Percentiles rank a stretch among this genome's conserved stretches.
These are phyloP conservation scores for Melopsittacus undulatus DNA, from an alignment of 2,797 vertebrate genomes.

Conservation along the genomic window DNA sequence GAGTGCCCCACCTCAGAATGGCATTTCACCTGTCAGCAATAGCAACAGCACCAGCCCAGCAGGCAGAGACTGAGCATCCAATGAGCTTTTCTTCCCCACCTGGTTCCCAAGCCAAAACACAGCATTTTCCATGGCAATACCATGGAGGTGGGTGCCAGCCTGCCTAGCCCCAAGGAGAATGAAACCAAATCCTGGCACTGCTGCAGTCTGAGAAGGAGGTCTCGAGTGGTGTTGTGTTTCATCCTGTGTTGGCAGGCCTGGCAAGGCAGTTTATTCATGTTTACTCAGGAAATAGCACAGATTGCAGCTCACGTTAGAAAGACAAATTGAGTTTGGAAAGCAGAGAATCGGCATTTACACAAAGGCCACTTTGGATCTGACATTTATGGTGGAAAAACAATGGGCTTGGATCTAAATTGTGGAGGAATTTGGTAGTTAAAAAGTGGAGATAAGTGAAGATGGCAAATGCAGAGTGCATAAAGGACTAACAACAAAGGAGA, in stretches of 20 bases:
- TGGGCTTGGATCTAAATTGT: not conserved
- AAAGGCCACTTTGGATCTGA: not conserved
- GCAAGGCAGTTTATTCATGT: slow-evolving; percentile 25
- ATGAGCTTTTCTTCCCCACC: not conserved
- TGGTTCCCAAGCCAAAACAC: not conserved
- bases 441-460: not conserved
- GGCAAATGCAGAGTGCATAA: not conserved
- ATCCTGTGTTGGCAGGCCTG: not conserved
- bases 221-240: slow-evolving; percentile 7
- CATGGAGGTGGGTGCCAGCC: not conserved
- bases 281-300: slow-evolving; percentile 35
- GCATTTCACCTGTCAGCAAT: not conserved
- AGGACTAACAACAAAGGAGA: not conserved
- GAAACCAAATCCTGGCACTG: slow-evolving; percentile 29
- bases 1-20: not conserved
- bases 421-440: not conserved
- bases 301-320: not conserved
- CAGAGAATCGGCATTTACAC: not conserved
- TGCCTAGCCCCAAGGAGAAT: not conserved
- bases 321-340: not conserved
- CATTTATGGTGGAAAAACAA: not conserved
- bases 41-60: not conserved
- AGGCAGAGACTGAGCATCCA: not conserved
- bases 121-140: not conserved
- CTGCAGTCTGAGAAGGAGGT: not conserved